Percentiles rank a stretch among this genome's conserved stretches.
These are phyloP conservation scores for Porites divaricata DNA, from an alignment of 92 coral and sea anemone species.

Conservation along the genomic window DNA sequence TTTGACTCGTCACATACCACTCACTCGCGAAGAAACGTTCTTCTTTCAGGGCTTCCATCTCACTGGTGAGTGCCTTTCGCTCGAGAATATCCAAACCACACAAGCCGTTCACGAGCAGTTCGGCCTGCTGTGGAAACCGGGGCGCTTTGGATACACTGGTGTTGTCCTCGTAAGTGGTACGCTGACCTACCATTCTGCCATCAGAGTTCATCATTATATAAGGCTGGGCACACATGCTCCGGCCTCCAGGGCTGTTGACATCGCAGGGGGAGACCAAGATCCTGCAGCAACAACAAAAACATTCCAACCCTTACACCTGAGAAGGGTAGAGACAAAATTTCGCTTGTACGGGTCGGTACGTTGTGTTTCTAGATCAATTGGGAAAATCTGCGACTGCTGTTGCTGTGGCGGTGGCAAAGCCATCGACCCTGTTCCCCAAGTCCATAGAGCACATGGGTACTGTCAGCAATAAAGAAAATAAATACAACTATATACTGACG, in stretches of 20 bases:
- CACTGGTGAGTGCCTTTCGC: too few species aligned
- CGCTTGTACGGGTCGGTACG: too few species aligned
- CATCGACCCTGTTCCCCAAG: neutral
- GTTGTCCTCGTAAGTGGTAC: neutral
- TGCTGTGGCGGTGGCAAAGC: too few species aligned
- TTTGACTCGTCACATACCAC: too few species aligned
- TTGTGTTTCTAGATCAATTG: too few species aligned
- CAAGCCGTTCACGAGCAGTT: neutral
- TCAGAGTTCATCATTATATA: neutral
- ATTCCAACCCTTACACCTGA: neutral
- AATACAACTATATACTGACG: constrained; percentile 12
- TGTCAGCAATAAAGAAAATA: neutral
- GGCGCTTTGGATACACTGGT: neutral
- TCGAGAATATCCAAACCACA: neutral
- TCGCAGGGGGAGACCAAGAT: neutral
- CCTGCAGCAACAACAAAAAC: neutral
- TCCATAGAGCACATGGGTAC: neutral
- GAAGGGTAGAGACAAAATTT: neutral
- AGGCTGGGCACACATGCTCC: neutral
- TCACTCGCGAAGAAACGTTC: too few species aligned
- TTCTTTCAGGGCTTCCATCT: too few species aligned
- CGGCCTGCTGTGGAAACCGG: neutral
- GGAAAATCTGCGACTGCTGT: too few species aligned
- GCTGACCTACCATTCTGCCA: constrained; percentile 2
- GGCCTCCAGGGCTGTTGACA: neutral